Evolutionary conservation across 2,113 vertebrate genomes (phyloP).

Genomic region (Pluvianellus socialis): DNA sequence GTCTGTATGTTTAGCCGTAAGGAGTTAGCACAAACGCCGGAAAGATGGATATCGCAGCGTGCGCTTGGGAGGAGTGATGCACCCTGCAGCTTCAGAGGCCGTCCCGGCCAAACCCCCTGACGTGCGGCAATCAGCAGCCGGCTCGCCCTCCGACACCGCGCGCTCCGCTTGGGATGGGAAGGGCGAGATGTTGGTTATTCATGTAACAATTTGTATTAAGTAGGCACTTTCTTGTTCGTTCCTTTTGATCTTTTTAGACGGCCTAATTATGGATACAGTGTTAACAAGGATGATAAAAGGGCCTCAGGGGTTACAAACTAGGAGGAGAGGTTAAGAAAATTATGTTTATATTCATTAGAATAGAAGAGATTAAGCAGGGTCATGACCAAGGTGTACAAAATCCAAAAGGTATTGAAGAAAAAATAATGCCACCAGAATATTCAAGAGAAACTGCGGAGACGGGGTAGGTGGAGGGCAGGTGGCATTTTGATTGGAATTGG

Average conservation of each 20-base stretch:
- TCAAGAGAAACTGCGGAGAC: background rate
- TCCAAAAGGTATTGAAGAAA: background rate
- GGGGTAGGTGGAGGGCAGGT: background rate
- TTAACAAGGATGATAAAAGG: conserved; percentile 43
- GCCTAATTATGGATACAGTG: conserved; percentile 24
- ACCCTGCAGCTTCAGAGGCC: background rate
- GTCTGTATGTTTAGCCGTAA: background rate
- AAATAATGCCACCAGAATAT: background rate
- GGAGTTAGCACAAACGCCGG: background rate
- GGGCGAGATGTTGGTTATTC: background rate
- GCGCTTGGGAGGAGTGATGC: background rate
- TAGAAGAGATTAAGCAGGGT: conserved; percentile 33
- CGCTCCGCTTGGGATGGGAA: background rate
- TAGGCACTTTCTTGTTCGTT: background rate
- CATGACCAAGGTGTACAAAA: conserved; percentile 1
- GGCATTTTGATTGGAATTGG: background rate
- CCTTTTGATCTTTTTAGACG: background rate
- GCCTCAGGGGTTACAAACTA: conserved; percentile 39
- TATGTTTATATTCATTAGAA: conserved; percentile 61
- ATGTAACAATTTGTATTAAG: conserved; percentile 14
- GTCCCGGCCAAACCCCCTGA: background rate
- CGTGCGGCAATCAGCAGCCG: background rate
- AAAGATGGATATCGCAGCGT: background rate
- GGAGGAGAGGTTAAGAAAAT: conserved; percentile 40
- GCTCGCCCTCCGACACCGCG: background rate